These are phyloP conservation scores for Periophthalmodon schlosseri DNA, from an alignment of 2,113 vertebrate species.

Conservation along the genomic window DNA sequence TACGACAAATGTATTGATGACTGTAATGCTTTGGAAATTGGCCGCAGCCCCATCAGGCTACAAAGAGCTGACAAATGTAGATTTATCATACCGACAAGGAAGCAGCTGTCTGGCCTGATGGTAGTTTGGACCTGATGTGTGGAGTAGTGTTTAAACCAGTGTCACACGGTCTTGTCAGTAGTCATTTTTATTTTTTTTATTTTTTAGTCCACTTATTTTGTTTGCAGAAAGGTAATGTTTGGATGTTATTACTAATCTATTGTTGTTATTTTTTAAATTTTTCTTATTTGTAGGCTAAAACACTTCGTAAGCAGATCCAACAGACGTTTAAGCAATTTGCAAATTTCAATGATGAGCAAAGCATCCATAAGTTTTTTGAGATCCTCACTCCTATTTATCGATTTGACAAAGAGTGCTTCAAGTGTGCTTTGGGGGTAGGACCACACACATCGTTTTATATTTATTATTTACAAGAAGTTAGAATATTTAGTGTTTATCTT, in stretches of 20 bases:
- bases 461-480: not conserved
- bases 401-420: slow-evolving; percentile 98
- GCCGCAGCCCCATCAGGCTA: not conserved
- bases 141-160: slow-evolving; percentile 43
- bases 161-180: slow-evolving; percentile 31
- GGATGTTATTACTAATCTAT: not conserved
- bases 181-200: slow-evolving; percentile 13
- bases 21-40: slow-evolving; percentile 2
- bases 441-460: not conserved
- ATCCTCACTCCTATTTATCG: slow-evolving; percentile 93
- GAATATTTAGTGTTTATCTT: slow-evolving; percentile 7
- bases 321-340: slow-evolving; percentile 97
- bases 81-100: slow-evolving; percentile 16
- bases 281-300: slow-evolving; percentile 85
- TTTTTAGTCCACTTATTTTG: not conserved
- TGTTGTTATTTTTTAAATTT: not conserved
- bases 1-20: slow-evolving; percentile 65
- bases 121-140: slow-evolving; percentile 44
- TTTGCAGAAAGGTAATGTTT: not conserved
- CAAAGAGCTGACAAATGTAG: slow-evolving; percentile 22
- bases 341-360: slow-evolving; percentile 96
- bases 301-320: slow-evolving; percentile 94
- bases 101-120: slow-evolving; percentile 47
- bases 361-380: slow-evolving; percentile 98
- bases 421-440: slow-evolving; percentile 94